phyloP scores from a whole-genome alignment of 2,797 vertebrate species.

The Molossus molossus region DNA sequence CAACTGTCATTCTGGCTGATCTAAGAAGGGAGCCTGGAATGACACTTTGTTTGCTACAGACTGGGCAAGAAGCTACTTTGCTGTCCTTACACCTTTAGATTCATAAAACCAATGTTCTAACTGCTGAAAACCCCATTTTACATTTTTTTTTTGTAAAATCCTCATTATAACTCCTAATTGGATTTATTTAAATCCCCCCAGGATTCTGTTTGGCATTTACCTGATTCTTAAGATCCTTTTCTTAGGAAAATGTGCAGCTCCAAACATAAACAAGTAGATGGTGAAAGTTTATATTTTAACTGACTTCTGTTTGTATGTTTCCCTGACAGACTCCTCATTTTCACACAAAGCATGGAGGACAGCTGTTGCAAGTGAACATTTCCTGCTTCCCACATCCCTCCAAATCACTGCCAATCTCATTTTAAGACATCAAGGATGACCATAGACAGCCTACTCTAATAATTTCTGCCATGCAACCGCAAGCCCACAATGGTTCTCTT shows the following conservation, averaged over 20 bases:
- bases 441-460: constrained; percentile 18
- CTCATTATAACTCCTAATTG: constrained; percentile 18
- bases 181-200: constrained; percentile 51
- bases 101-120: constrained; percentile 48
- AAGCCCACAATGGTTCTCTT: constrained; percentile 5
- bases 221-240: constrained; percentile 73
- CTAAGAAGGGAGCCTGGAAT: constrained; percentile 13
- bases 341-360: constrained; percentile 72
- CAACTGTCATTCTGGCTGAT: constrained; percentile 1
- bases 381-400: constrained; percentile 71
- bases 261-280: constrained; percentile 69
- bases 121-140: constrained; percentile 44
- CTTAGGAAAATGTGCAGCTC: constrained; percentile 73
- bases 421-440: constrained; percentile 72
- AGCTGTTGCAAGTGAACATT: constrained; percentile 77
- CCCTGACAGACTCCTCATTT: constrained; percentile 59
- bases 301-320: constrained; percentile 64
- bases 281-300: constrained; percentile 60
- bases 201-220: constrained; percentile 57
- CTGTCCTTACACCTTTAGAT: constrained; percentile 3
- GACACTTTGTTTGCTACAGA: constrained; percentile 29
- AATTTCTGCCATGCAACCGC: constrained; percentile 60
- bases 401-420: constrained; percentile 64
- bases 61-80: constrained; percentile 31
- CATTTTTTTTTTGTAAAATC: constrained; percentile 41